Evolutionary conservation across 2,113 vertebrate species (phyloP).

Genomic region (Osmerus mordax): DNA sequence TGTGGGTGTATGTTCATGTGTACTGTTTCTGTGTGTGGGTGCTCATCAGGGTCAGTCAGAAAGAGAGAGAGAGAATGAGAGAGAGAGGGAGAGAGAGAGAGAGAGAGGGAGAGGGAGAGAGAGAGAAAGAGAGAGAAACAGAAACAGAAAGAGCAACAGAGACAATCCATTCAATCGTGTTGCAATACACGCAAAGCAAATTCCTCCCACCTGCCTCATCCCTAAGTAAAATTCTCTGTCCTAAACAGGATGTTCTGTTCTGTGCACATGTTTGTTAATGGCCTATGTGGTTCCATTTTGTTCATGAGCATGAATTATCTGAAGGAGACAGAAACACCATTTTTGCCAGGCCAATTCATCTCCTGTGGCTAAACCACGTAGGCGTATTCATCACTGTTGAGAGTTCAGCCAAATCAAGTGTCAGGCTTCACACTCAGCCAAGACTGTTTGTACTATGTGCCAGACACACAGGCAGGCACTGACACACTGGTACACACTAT

Average conservation of each 20-base stretch:
- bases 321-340: slow-evolving; percentile 29
- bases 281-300: slow-evolving; percentile 39
- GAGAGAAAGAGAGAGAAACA: slow-evolving; percentile 6
- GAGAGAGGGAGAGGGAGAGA: background rate
- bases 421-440: slow-evolving; percentile 2
- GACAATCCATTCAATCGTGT: background rate
- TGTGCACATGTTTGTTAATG: slow-evolving; percentile 45
- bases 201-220: slow-evolving; percentile 13
- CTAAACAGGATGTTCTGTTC: slow-evolving; percentile 47
- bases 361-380: background rate
- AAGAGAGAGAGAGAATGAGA: slow-evolving; percentile 8
- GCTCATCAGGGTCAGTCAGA: slow-evolving; percentile 20
- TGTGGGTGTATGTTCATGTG: slow-evolving; percentile 2
- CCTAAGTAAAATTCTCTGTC: slow-evolving; percentile 24
- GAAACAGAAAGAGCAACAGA: background rate
- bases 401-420: background rate
- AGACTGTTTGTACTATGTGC: slow-evolving; percentile 43
- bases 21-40: slow-evolving; percentile 5
- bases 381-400: too few relatives aligned
- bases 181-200: slow-evolving; percentile 25
- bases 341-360: background rate
- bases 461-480: too few relatives aligned
- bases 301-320: slow-evolving; percentile 57
- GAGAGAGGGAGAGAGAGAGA: background rate
- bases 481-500: slow-evolving; percentile 14